Conservation (phyloP, 2,888 invertebrate species). For the Ormyrus labotus region DNA sequence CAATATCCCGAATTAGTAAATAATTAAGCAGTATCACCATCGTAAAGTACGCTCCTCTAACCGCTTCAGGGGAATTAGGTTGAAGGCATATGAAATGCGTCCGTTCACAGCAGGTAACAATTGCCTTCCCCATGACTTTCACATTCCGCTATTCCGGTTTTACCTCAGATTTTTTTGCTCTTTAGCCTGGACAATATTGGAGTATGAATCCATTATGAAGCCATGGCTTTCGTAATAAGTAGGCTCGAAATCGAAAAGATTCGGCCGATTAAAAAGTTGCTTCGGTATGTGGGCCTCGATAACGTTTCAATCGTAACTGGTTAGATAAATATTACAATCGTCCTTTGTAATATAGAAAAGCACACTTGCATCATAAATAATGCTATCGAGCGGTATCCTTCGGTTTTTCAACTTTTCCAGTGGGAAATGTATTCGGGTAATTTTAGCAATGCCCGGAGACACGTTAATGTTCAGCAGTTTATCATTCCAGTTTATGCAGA, state of each 20-base stretch:
- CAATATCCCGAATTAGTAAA: too few species aligned
- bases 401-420: too few species aligned
- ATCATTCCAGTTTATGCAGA: too few species aligned
- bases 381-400: too few species aligned
- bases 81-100: conserved; percentile 4
- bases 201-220: conserved; percentile 7
- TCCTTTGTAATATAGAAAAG: too few species aligned
- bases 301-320: conserved; percentile 24
- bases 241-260: conserved; percentile 24
- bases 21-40: too few species aligned
- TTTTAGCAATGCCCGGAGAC: too few species aligned
- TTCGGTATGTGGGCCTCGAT: conserved; percentile 20
- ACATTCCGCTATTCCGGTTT: conserved; percentile 51
- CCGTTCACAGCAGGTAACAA: conserved; percentile 30
- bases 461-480: too few species aligned
- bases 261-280: conserved; percentile 4
- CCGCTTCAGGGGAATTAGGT: not conserved
- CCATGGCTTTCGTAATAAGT: not conserved
- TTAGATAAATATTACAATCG: conserved; percentile 24
- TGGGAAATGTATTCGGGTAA: too few species aligned
- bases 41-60: too few species aligned
- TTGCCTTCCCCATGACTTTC: conserved; percentile 43
- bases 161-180: not conserved
- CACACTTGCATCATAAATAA: too few species aligned
- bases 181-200: conserved; percentile 13